Conservation (phyloP, 2,113 vertebrate genomes). For the Bubo scandiacus region DNA sequence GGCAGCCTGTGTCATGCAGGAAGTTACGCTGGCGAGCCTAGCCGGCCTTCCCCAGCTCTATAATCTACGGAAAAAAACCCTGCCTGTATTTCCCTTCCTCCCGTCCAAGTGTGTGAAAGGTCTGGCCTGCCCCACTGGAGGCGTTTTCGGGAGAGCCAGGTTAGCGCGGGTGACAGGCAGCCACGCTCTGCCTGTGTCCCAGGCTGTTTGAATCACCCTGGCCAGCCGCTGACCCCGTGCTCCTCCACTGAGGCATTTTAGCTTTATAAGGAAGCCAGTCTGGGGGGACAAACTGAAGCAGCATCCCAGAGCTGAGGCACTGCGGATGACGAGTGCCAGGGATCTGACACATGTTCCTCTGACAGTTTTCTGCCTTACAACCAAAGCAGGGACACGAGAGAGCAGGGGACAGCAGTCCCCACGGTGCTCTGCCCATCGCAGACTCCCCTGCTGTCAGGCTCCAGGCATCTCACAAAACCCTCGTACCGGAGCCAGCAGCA, state of each 20-base stretch:
- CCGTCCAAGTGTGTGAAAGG: slow-evolving; percentile 66
- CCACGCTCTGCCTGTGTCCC: not conserved
- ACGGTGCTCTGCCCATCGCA: not conserved
- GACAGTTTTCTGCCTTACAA: not conserved
- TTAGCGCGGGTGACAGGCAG: not conserved
- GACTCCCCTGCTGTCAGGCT: not conserved
- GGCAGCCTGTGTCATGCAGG: slow-evolving; percentile 51
- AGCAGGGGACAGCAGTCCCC: not conserved
- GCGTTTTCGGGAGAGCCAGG: not conserved
- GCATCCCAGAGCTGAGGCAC: not conserved
- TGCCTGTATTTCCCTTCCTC: slow-evolving; percentile 45
- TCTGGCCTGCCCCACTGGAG: slow-evolving; percentile 34
- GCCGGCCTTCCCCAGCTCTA: not conserved
- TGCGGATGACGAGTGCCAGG: not conserved
- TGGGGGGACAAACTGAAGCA: accelerated
- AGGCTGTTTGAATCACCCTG: not conserved
- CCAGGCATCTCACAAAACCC: not conserved
- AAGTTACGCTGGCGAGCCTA: not conserved
- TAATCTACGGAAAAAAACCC: slow-evolving; percentile 54
- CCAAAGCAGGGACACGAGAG: not conserved
- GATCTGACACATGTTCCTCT: not conserved
- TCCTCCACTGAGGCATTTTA: not conserved
- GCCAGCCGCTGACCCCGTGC: not conserved
- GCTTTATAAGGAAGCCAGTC: slow-evolving; percentile 36
- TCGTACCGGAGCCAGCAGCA: not conserved